A percentile compares a stretch with the other conserved stretches of the same genome.
Evolutionary conservation across 1,140 invertebrate genomes (phyloP).

Genomic region (Sycophaga agraensis): DNA sequence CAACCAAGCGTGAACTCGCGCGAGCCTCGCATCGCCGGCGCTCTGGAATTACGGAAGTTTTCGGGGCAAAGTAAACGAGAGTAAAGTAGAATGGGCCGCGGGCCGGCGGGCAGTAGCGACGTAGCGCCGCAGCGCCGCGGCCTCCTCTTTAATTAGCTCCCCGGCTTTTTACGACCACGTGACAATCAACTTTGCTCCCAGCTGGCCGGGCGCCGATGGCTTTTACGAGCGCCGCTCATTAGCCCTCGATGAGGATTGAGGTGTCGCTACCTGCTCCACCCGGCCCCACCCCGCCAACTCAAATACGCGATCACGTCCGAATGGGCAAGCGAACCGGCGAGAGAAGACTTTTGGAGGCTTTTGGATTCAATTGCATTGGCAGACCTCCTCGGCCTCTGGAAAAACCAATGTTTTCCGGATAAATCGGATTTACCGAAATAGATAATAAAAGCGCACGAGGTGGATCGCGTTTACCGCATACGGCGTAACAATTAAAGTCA

Average conservation of each 20-base stretch:
- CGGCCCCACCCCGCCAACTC: too few relatives aligned
- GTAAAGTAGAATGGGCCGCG: constrained; percentile 1
- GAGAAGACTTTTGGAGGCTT: too few relatives aligned
- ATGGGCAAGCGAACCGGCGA: too few relatives aligned
- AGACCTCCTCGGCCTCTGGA: too few relatives aligned
- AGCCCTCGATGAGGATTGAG: constrained; percentile 4
- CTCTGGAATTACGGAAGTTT: constrained; percentile 21
- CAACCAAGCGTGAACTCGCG: constrained; percentile 16
- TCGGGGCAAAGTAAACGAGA: constrained; percentile 33
- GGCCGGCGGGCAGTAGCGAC: constrained; percentile 6
- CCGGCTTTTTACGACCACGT: constrained; percentile 24
- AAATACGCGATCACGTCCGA: too few relatives aligned
- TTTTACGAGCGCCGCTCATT: constrained; percentile 29
- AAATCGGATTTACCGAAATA: too few relatives aligned
- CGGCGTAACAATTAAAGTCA: too few relatives aligned
- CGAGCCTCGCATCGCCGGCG: constrained; percentile 4
- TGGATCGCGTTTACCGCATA: too few relatives aligned
- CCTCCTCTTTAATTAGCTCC: constrained; percentile 25
- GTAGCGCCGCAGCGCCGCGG: background rate
- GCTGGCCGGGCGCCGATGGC: background rate
- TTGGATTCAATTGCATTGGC: too few relatives aligned
- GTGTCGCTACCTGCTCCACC: too few relatives aligned
- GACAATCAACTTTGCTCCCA: constrained; percentile 17
- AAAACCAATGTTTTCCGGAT: too few relatives aligned
- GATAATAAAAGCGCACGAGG: too few relatives aligned